Evolutionary conservation across 2,797 vertebrate genomes (phyloP).

Genomic region (Scyliorhinus canicula): DNA sequence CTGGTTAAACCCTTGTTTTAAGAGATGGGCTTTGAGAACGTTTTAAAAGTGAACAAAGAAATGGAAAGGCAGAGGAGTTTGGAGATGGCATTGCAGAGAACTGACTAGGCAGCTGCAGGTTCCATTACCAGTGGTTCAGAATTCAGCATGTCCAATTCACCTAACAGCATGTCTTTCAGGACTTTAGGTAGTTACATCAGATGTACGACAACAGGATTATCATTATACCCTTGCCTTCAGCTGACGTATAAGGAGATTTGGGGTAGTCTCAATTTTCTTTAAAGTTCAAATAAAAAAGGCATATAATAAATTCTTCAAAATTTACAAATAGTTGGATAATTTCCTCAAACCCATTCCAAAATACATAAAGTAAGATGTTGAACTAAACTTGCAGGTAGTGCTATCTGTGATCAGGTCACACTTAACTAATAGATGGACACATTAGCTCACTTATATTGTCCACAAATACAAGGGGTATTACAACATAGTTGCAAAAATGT

Average conservation of each 20-base stretch:
- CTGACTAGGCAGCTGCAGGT: background rate
- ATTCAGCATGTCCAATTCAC: too few species aligned
- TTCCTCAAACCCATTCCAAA: background rate
- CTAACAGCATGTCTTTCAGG: too few species aligned
- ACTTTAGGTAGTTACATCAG: background rate
- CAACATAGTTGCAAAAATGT: background rate
- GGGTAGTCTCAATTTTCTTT: background rate
- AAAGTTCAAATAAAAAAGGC: background rate
- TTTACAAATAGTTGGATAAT: background rate
- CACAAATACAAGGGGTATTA: background rate
- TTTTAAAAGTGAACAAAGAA: background rate
- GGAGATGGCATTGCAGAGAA: background rate
- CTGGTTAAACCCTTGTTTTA: background rate
- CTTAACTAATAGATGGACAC: background rate
- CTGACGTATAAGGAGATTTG: background rate
- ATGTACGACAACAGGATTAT: background rate
- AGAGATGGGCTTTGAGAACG: background rate
- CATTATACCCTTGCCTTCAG: background rate
- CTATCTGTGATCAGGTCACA: background rate
- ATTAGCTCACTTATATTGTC: background rate
- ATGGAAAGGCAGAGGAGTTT: background rate
- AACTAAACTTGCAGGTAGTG: background rate
- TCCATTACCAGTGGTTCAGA: too few species aligned
- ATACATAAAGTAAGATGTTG: background rate
- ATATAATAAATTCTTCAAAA: constrained; percentile 2